Base-by-base conservation (phyloP, 2,797 vertebrate genomes). In the Spinus pinus region DNA sequence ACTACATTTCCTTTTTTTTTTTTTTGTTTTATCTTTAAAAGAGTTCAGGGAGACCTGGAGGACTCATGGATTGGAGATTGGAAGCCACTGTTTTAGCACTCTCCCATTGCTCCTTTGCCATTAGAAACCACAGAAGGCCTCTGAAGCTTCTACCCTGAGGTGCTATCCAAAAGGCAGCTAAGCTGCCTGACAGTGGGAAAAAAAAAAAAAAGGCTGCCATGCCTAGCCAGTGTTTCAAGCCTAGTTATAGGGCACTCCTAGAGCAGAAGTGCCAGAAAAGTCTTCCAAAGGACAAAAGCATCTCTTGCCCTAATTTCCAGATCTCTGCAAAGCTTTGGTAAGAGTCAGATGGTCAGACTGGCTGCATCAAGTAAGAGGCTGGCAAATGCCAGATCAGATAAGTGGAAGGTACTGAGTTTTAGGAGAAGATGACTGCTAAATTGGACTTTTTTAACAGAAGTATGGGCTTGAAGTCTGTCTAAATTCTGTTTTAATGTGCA, bases 41-140 rank as follows among this genome's bases (percentile, higher is more conserved):
- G 28, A 20, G 3, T 66, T 60, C 33, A 73, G 60, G 28, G 22
- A 57, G 6, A 57, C 10, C 2, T 41, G 37, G 49, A 86, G 14
- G 24, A 16, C 22, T 46, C 6, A 16, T 1, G 47, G 30, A 25
- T 0, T 15, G 13, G 21, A 23, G 18, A 22, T 39, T 24, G 4
- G 20, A 82, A 82, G 15, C 12, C 10, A 28, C 30, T 54, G 4
- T 14, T 69, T 20, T 19, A 41, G 9, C 24, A 75, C 24, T 2
- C 30, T 44, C 6, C 3, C n/a, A 50, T 54, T 78, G 30, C 30
- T 65, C 19, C 23, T 39, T 83, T 22, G 30, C 9, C 20, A 12
- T 30, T 23, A 51, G 21, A 84, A 84, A 39, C 6, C 41, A 82
- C 66, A 92, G 62, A 67, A 75, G 24, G 3, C 31, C 60, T 41